Conservation (phyloP, 2,113 vertebrate species). For the Coregonus clupeaformis region DNA sequence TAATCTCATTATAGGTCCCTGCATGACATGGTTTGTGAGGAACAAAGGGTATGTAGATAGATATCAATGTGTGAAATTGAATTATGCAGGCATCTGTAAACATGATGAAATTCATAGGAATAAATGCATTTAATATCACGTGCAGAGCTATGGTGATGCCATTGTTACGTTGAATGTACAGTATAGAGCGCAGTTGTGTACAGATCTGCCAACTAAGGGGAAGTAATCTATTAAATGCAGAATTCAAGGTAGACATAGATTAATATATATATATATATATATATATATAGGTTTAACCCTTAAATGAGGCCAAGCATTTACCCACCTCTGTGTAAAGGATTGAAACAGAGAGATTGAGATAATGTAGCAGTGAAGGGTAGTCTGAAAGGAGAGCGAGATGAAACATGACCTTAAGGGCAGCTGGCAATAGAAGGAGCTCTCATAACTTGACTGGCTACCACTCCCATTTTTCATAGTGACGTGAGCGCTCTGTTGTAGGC, state of each 20-base stretch:
- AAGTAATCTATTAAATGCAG: too few relatives aligned
- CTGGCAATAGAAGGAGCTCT: neutral
- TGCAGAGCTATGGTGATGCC: neutral
- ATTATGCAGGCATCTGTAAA: slow-evolving; percentile 50
- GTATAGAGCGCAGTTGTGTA: too few relatives aligned
- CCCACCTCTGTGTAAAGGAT: too few relatives aligned
- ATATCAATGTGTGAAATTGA: slow-evolving; percentile 30
- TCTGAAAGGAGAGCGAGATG: neutral
- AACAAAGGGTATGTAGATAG: neutral
- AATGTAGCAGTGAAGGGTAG: neutral
- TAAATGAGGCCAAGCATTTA: too few relatives aligned
- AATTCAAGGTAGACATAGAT: too few relatives aligned
- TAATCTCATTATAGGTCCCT: slow-evolving; percentile 41
- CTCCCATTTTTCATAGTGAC: neutral
- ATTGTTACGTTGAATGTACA: neutral
- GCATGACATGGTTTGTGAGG: slow-evolving; percentile 22
- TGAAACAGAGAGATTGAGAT: too few relatives aligned
- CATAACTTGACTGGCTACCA: neutral
- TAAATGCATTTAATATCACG: neutral
- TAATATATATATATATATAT: too few relatives aligned
- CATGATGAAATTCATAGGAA: slow-evolving; percentile 11
- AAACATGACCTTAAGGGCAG: neutral
- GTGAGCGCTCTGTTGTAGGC: neutral
- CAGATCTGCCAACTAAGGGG: too few relatives aligned
- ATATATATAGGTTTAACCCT: too few relatives aligned